These are phyloP conservation scores for Allobates femoralis DNA, from an alignment of 2,797 vertebrate species.

Conservation along the genomic window DNA sequence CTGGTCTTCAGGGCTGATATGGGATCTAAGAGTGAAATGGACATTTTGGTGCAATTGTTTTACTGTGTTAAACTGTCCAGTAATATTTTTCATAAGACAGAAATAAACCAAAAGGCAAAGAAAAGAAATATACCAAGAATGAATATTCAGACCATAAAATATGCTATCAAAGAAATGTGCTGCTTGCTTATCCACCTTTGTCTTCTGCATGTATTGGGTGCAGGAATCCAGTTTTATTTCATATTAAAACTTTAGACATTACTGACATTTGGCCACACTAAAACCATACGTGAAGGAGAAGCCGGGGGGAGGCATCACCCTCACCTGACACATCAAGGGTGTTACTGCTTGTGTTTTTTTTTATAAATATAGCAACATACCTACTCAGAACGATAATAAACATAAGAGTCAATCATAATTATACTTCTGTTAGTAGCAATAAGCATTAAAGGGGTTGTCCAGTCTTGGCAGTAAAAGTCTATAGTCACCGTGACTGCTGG, in stretches of 20 bases:
- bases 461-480: too few relatives aligned
- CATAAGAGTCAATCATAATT: not conserved
- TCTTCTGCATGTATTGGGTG: not conserved
- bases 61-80: too few relatives aligned
- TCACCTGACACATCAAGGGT: slow-evolving; percentile 16
- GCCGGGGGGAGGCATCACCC: not conserved
- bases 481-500: too few relatives aligned
- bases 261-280: not conserved
- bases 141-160: not conserved
- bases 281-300: not conserved
- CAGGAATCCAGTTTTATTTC: too few relatives aligned
- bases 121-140: too few relatives aligned
- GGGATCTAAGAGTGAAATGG: too few relatives aligned
- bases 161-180: not conserved
- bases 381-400: not conserved
- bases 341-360: not conserved
- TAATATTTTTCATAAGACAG: too few relatives aligned
- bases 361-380: slow-evolving; percentile 1
- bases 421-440: not conserved
- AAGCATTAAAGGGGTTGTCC: not conserved
- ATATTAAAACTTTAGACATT: too few relatives aligned
- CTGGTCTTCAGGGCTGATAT: too few relatives aligned
- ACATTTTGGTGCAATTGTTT: too few relatives aligned
- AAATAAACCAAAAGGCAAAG: not conserved
- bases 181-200: not conserved